Conservation (phyloP, 1,140 invertebrate genomes). For the Drosophila miranda region DNA sequence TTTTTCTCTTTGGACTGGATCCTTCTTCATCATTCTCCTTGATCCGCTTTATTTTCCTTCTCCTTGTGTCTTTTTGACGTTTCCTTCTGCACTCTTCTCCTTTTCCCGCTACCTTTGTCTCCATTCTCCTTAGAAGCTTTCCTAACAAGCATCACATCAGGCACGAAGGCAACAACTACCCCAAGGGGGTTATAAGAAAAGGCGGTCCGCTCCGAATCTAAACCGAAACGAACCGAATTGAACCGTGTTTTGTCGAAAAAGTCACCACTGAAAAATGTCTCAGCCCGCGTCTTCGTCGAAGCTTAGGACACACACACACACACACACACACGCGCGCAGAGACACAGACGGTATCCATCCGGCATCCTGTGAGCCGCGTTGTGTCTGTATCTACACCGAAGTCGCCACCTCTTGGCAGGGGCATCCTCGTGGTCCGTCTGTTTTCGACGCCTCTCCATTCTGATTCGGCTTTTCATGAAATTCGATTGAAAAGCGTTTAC, state of each 20-base stretch:
- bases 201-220: conserved; percentile 1
- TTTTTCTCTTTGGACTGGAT: too few relatives aligned
- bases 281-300: conserved; percentile 28
- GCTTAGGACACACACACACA: conserved; percentile 37
- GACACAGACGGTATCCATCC: conserved; percentile 40
- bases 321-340: conserved; percentile 26
- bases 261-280: conserved; percentile 57
- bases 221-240: conserved; percentile 30
- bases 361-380: conserved; percentile 52
- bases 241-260: conserved; percentile 38
- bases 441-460: not conserved
- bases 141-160: too few relatives aligned
- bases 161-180: conserved; percentile 24
- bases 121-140: too few relatives aligned
- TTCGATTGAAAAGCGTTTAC: conserved; percentile 37
- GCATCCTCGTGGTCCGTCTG: conserved; percentile 33
- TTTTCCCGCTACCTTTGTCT: too few relatives aligned
- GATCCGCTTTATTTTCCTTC: too few relatives aligned
- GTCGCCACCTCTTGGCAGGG: conserved; percentile 2
- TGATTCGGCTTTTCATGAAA: not conserved
- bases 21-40: too few relatives aligned
- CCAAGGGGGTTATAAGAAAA: conserved; percentile 13
- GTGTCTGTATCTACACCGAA: conserved; percentile 53
- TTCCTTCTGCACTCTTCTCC: too few relatives aligned
- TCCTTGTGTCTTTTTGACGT: too few relatives aligned